A percentile compares a stretch with the other conserved stretches of the same genome.
phyloP scores from a whole-genome alignment of 2,113 vertebrate species.

The Gobiocypris rarus region DNA sequence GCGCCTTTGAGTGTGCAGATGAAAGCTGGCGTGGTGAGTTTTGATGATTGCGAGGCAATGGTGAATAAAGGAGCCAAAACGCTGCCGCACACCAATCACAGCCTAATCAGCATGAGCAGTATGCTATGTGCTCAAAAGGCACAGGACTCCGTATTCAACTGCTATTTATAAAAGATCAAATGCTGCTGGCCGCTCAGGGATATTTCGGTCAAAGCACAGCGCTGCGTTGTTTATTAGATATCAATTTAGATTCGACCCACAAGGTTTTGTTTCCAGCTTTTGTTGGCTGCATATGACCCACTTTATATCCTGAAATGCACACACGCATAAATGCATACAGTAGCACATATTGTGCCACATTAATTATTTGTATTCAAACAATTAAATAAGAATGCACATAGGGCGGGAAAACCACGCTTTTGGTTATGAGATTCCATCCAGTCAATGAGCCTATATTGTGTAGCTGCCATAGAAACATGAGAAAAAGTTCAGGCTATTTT shows the following conservation, averaged over 20 bases:
- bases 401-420: neutral
- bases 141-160: neutral
- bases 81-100: conserved; percentile 16
- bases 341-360: neutral
- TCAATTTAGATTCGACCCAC: neutral
- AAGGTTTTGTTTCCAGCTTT: neutral
- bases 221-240: neutral
- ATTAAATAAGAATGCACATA: neutral
- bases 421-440: conserved; percentile 28
- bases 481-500: conserved; percentile 18
- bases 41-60: conserved; percentile 46
- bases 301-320: neutral
- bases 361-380: conserved; percentile 14
- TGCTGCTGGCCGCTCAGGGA: conserved; percentile 4
- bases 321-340: neutral
- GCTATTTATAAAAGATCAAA: conserved; percentile 42
- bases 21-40: conserved; percentile 38
- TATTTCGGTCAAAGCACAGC: conserved; percentile 7
- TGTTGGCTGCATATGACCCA: conserved; percentile 15
- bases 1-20: conserved; percentile 51
- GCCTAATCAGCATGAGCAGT: conserved; percentile 36
- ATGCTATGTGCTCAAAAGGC: neutral
- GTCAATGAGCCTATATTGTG: conserved; percentile 45
- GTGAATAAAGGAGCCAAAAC: conserved; percentile 31
- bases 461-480: conserved; percentile 57